These are phyloP conservation scores for Lytechinus pictus DNA, from an alignment of 35 echinoderm and acorn worm genomes.

Conservation along the genomic window DNA sequence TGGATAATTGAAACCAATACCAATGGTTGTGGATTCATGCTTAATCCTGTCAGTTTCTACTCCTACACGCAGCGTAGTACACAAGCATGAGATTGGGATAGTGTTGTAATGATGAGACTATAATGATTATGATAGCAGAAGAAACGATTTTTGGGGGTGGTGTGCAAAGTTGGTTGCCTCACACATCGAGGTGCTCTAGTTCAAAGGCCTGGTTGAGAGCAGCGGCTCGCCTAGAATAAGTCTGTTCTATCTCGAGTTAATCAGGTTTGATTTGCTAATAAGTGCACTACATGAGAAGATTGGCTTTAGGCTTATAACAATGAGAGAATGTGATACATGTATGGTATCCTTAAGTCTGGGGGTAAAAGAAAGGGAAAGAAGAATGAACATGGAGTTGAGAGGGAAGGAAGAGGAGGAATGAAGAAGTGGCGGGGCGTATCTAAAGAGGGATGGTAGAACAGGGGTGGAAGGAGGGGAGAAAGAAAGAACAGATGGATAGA, in stretches of 20 bases:
- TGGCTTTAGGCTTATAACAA: not conserved
- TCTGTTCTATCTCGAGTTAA: constrained; percentile 12
- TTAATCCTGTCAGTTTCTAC: too few species aligned
- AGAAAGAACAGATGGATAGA: not conserved
- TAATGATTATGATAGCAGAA: not conserved
- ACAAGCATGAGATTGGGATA: not conserved
- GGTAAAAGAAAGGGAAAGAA: not conserved
- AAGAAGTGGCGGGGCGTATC: not conserved
- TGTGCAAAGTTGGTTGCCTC: not conserved
- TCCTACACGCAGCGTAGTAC: too few species aligned
- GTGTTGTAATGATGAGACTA: not conserved
- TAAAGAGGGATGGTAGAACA: not conserved
- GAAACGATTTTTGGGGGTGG: not conserved
- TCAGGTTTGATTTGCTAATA: constrained; percentile 5
- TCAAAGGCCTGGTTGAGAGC: not conserved
- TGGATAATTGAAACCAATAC: not conserved
- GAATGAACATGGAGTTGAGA: not conserved
- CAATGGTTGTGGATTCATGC: not conserved
- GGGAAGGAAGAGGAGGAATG: not conserved
- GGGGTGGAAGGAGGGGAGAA: not conserved
- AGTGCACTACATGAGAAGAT: not conserved
- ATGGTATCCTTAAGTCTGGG: not conserved
- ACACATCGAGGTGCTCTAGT: not conserved
- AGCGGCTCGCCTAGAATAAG: not conserved
- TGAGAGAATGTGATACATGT: not conserved